Evolutionary conservation across 2,888 invertebrate genomes (phyloP).

Genomic region (Coremacera marginata): DNA sequence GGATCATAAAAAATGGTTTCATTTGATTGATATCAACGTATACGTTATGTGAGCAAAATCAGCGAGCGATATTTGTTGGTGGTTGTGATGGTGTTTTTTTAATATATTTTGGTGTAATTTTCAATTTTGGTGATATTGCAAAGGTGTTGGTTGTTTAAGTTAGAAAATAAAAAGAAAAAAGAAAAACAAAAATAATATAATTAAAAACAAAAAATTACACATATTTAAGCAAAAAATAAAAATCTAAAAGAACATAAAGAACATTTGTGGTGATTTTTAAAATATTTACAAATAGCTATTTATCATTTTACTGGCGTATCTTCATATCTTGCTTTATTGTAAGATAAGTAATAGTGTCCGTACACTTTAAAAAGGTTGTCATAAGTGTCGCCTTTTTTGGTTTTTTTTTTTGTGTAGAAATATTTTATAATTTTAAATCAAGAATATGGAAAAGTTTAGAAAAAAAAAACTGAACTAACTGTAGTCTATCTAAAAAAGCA

Average conservation of each 20-base stretch:
- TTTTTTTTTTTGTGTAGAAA: too few relatives aligned
- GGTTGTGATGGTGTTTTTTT: not conserved
- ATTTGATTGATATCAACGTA: not conserved
- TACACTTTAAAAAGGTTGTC: not conserved
- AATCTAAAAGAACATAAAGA: not conserved
- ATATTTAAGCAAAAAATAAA: not conserved
- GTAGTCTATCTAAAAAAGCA: constrained; percentile 5
- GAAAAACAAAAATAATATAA: not conserved
- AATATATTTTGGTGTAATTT: constrained; percentile 11
- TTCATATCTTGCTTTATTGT: too few relatives aligned
- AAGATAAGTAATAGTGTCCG: too few relatives aligned
- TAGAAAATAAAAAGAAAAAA: constrained; percentile 24
- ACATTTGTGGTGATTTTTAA: not conserved
- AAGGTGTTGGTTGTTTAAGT: constrained; percentile 8
- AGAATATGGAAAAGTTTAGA: not conserved
- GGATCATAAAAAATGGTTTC: not conserved
- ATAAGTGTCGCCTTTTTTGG: too few relatives aligned
- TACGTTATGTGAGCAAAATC: constrained; percentile 1
- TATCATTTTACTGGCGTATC: too few relatives aligned
- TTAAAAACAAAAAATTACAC: constrained; percentile 1
- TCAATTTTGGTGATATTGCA: constrained; percentile 9
- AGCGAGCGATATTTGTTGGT: constrained; percentile 1
- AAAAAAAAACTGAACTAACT: not conserved
- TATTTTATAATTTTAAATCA: too few relatives aligned
- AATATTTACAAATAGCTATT: not conserved